Evolutionary conservation across 1,140 invertebrate genomes (phyloP).

Genomic region (Prorops nasuta): DNA sequence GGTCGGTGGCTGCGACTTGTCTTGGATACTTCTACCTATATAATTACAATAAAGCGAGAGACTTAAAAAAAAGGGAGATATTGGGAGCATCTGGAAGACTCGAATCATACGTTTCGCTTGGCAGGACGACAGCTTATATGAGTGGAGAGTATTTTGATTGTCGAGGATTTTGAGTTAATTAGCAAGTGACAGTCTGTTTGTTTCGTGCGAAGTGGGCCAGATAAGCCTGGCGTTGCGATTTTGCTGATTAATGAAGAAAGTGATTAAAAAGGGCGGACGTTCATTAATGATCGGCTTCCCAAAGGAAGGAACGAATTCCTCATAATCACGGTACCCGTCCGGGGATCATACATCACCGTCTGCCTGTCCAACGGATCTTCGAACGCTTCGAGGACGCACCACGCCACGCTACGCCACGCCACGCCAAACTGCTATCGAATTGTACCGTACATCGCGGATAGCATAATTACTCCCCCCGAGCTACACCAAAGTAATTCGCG

Average conservation of each 20-base stretch:
- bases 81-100: too few species aligned
- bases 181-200: constrained; percentile 17
- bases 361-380: too few species aligned
- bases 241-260: constrained; percentile 19
- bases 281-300: constrained; percentile 11
- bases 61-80: neutral
- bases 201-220: neutral
- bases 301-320: constrained; percentile 13
- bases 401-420: neutral
- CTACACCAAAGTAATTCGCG: too few species aligned
- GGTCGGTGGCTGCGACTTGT: too few species aligned
- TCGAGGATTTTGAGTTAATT: too few species aligned
- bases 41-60: too few species aligned
- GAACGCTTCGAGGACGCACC: neutral
- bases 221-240: neutral
- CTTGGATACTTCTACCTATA: too few species aligned
- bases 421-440: constrained; percentile 1
- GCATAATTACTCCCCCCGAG: constrained; percentile 17
- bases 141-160: too few species aligned
- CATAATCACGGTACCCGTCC: constrained; percentile 16
- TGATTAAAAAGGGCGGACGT: constrained; percentile 17
- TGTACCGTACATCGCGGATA: neutral
- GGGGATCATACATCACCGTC: constrained; percentile 21
- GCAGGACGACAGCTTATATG: too few species aligned
- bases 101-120: too few species aligned